Base-by-base conservation (phyloP, 64 coral and sea anemone species). In the Montipora cactus region DNA sequence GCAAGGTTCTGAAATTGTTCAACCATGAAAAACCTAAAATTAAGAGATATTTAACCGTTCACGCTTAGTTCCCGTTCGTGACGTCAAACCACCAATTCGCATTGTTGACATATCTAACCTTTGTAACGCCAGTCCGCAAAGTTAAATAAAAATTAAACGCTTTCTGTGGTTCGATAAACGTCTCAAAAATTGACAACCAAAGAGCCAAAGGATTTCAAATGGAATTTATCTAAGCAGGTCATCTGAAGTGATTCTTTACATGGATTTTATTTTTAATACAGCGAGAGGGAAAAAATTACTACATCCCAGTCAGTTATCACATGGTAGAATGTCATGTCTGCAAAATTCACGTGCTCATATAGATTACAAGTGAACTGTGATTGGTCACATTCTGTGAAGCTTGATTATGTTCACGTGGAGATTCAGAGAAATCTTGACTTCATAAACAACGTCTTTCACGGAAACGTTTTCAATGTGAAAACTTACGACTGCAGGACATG, bases 371-470 rank as follows among this genome's bases (percentile, higher is more conserved):
- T 8, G 25, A 25, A 16, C 58, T 25, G n/a, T 67, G 81, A 84
- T 84, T 84, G 81, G 81, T 13, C 16, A 59, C 23, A 8, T 47
- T 67, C 2, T 68, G 57, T 48, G 58, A 68, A 2, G 21, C 59
- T 84, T 67, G 58, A 84, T 58, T 44, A 67, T 68, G 59, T 84
- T 67, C 81, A 84, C 81, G 81, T 84, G 81, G 44, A 7, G 44
- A 47, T 84, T 25, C 21, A 49, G 0, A 9, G 1, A 37, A 14
- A 64, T 80, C 21, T 4, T 46, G 8, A 28, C 25, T 47, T 58
- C n/a, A 58, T 25, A 28, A 14, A 28, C 51, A 80, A 23, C 5
- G 2, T 1, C 18, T 0, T 7, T 6, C n/a, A 52, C 28, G 8
- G 11, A 3, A 64, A 64, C 13, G 7, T 57, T 64, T 4, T 64